Evolutionary conservation across 1,140 invertebrate species (phyloP).

Genomic region (Zaprionus africanus): DNA sequence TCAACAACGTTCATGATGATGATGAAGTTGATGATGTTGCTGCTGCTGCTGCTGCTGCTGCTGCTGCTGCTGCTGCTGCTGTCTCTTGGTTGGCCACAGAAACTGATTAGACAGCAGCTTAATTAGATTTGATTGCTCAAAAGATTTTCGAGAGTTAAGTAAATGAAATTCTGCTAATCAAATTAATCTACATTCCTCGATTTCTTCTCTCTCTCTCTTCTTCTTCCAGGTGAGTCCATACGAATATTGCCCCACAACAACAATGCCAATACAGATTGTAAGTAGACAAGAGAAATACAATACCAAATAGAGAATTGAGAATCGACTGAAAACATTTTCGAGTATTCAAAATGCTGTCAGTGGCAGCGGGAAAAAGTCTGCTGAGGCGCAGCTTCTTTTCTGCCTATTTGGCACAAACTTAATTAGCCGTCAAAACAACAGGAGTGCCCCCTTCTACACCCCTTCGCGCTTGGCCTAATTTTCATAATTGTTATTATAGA

Average conservation of each 20-base stretch:
- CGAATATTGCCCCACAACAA: slow-evolving; percentile 52
- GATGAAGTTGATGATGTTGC: slow-evolving; percentile 32
- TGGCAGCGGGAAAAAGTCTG: slow-evolving; percentile 1
- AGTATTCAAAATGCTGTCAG: slow-evolving; percentile 30
- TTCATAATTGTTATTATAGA: slow-evolving; percentile 84
- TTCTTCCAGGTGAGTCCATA: slow-evolving; percentile 82
- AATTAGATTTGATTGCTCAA: slow-evolving; percentile 82
- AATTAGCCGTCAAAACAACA: slow-evolving; percentile 83
- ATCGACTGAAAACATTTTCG: not conserved
- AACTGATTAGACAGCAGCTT: slow-evolving; percentile 71
- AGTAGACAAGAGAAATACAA: slow-evolving; percentile 54
- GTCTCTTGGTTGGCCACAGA: slow-evolving; percentile 53
- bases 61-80: not conserved
- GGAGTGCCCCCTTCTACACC: slow-evolving; percentile 10
- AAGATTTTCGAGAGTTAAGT: slow-evolving; percentile 63
- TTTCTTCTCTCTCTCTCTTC: slow-evolving; percentile 38
- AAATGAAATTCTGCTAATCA: slow-evolving; percentile 70
- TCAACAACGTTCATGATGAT: slow-evolving; percentile 31
- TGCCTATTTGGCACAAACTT: slow-evolving; percentile 80
- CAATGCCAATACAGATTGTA: slow-evolving; percentile 75
- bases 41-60: slow-evolving; percentile 1
- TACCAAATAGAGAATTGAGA: not conserved
- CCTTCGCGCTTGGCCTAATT: slow-evolving; percentile 62
- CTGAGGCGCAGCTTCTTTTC: slow-evolving; percentile 66
- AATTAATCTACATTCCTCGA: slow-evolving; percentile 39